Conservation (phyloP, 2,888 invertebrate species). For the Acanthacorydalis orientalis region DNA sequence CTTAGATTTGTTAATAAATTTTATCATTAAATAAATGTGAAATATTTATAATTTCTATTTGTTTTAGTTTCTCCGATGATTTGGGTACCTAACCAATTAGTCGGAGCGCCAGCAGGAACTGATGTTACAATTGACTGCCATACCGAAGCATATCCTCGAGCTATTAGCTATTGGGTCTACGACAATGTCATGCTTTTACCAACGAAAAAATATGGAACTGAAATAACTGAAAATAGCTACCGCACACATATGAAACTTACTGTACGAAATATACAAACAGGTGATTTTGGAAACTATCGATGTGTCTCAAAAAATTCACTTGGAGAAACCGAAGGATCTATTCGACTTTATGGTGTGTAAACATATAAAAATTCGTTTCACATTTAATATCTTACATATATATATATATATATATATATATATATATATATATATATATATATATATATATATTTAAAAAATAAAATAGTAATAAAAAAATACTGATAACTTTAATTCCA, state of each 20-base stretch:
- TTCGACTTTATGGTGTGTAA: slow-evolving; percentile 69
- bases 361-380: no score
- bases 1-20: no score
- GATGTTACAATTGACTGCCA: slow-evolving; percentile 87
- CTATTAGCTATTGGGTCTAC: slow-evolving; percentile 86
- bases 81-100: slow-evolving; percentile 86
- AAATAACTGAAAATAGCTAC: slow-evolving; percentile 72
- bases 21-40: no score
- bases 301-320: slow-evolving; percentile 89
- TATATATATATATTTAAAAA: slow-evolving; percentile 6
- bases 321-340: slow-evolving; percentile 85
- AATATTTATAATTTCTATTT: no score
- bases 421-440: neutral
- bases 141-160: slow-evolving; percentile 80
- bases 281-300: slow-evolving; percentile 80
- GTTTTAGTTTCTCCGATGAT: slow-evolving; percentile 80
- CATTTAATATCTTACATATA: no score
- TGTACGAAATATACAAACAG: slow-evolving; percentile 63
- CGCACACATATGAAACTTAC: slow-evolving; percentile 80
- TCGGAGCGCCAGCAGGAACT: slow-evolving; percentile 77
- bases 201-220: slow-evolving; percentile 73
- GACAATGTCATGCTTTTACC: slow-evolving; percentile 80
- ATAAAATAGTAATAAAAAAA: no score
- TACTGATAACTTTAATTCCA: no score
- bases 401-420: neutral